Base-by-base conservation (phyloP, 2,113 vertebrate species). In the Labeo catla region DNA sequence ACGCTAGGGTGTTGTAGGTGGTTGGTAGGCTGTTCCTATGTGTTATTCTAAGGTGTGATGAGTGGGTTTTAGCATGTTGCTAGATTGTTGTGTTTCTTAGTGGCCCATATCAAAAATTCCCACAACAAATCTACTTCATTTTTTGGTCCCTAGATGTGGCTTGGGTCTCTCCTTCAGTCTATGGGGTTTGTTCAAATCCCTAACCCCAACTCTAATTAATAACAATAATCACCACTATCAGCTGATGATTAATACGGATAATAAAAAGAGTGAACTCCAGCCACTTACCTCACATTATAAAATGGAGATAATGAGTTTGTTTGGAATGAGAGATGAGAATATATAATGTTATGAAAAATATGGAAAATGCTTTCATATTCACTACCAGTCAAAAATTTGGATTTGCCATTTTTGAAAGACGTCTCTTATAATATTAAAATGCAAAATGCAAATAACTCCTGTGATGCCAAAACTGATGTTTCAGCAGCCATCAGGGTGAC, bases 221-320 rank as follows among this genome's bases (percentile, higher is more conserved):
- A 45, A 45, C 36, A 43, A 5, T 21, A 72, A 45, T 43, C 39
- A 21, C 65, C 39, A 72, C 10, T 76, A 28, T 50, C 5, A 9
- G 73, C 43, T 50, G 45, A 76, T 13, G 7, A 45, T 21, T 4
- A 21, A 72, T 21, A 43, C 28, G 28, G 28, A 45, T 73, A 23
- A 28, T 66, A 23, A 28, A 66, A 34, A 1, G 4, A 49, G 10
- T 49, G 11, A 23, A 49, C 6, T 76, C 2, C 6, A 76, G 47
- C 49, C 49, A 52, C 74, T 76, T 76, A 76, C 74, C 74, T 76
- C 23, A 76, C 15, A 6, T 50, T 28, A 49, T 50, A 76, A 28
- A 76, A 76, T 0, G 4, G 9, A 28, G 6, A 39, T 28, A 52
- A 76, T 28, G 73, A 52, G 6, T 47, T 43, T 61, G 57, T 3